Percentiles rank a stretch among this genome's conserved stretches.
Conservation (phyloP, 2,888 invertebrate genomes). For the Resseliella maxima region DNA sequence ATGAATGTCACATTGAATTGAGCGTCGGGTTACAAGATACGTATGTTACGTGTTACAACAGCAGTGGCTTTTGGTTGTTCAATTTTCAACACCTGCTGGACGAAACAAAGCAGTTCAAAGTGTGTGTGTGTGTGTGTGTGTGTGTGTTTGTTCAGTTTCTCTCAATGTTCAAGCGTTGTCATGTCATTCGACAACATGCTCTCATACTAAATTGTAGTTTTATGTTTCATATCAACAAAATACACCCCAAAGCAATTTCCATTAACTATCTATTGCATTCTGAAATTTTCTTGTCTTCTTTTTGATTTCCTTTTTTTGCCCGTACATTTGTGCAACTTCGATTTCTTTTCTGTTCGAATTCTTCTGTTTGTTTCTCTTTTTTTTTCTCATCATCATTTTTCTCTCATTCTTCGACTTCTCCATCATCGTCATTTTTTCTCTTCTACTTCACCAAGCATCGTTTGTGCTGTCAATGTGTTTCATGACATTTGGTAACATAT, state of each 20-base stretch:
- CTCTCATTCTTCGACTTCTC: neutral
- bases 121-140: too few relatives aligned
- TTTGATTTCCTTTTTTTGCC: neutral
- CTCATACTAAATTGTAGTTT: conserved; percentile 44
- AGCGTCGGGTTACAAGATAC: neutral
- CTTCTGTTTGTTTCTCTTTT: neutral
- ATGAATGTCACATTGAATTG: conserved; percentile 26
- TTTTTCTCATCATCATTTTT: neutral
- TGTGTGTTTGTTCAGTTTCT: too few relatives aligned
- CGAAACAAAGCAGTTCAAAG: too few relatives aligned
- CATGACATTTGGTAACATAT: conserved; percentile 32
- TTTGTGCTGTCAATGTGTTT: neutral
- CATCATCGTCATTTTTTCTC: neutral
- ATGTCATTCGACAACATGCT: neutral
- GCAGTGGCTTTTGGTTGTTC: neutral
- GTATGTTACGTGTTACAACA: neutral
- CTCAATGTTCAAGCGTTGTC: neutral
- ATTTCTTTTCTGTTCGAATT: neutral
- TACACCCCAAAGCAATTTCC: conserved; percentile 3
- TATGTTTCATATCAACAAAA: conserved; percentile 54
- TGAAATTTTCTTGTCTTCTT: neutral
- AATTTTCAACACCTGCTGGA: neutral
- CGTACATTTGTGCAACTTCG: neutral
- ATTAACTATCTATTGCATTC: conserved; percentile 39
- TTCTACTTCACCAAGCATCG: neutral